Evolutionary conservation across 1,140 invertebrate genomes (phyloP), one percentile per base, ranked within the genome.

Genomic region (Drosophila littoralis): DNA sequence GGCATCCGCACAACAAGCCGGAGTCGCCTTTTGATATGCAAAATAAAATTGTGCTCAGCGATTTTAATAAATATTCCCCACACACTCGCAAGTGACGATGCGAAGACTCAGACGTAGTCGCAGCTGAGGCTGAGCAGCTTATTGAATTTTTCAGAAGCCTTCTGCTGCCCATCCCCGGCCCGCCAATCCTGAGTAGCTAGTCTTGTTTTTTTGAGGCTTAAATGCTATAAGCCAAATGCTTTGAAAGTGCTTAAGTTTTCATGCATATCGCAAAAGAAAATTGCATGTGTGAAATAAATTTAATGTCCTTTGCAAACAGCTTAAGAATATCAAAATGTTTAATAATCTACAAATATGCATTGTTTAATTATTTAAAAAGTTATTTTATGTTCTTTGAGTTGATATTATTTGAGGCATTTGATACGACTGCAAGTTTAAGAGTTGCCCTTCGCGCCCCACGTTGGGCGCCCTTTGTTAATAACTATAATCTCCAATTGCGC

Each of bases 11-110:
- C 48, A 67, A 40, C 64, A 72, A 17, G 71, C 63, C 54, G 55
- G 48, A 78, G 69, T 83, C 72, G 69, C 63, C 84, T 80, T 83
- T 88, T 88, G 80, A 88, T 88, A 89, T 88, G 84, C 77, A 81
- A 89, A 89, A 82, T 78, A 89, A 89, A 88, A 88, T 89, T 83
- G 74, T 72, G 74, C 71, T 75, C 80, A 80, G 60, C 84, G 63
- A 89, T 88, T 88, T 88, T 83, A 89, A 88, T 80, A 88, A 88
- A 84, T 89, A 83, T 88, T 76, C 79, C 66, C 71, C 79, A 82
- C 64, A 79, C 72, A 79, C 57, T 42, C 61, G 68, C 52, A 72
- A 45, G 38, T 45, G 70, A 59, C 33, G 48, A 61, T 54, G 64
- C 43, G 43, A 67, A 52, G 52, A 55, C 42, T 60, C 22, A 70